Base-by-base conservation (phyloP, 2,113 vertebrate species). In the Hippocampus guttulatus region DNA sequence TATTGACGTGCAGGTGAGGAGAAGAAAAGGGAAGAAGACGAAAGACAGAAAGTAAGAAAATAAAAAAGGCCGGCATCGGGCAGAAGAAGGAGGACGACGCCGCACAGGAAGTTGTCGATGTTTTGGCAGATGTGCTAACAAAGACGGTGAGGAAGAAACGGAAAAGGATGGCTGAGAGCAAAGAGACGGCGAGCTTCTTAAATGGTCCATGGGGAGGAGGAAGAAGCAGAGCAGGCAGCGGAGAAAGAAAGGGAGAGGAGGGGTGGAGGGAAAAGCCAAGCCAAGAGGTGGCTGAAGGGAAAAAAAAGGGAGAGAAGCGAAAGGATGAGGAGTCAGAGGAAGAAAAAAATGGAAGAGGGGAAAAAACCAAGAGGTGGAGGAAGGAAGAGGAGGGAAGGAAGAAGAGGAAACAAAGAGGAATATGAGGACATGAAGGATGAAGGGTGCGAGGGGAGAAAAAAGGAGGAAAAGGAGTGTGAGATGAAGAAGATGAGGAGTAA, bases 181-280 rank as follows among this genome's bases (percentile, higher is more conserved):
- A 45, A 51, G 25, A 15, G 12, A 30, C 8, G 33, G 67, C 68
- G 81, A 77, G 75, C 57, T 79, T 87, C 87, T 87, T 87, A 89
- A 87, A 89, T 84, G 85, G 87, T 89, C 87, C 83, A 1, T 82
- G 78, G 85, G 88, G 88, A 87, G 68, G 80, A 52, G 65, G 18
- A 51, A 1, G 2, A 27, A 6, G 68, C 40, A 23, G n/a, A 68
- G 52, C 62, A 14, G 30, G 41, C 38, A 21, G 60, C 20, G 30
- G 58, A 18, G 20, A 51, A 51, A 2, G 16, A 20, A 2, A 49
- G 4, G 15, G 5, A 47, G 12, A 47, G 12, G 47, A 20, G 1
- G 47, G 16, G 49, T 18, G 2, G 49, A 4, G 43, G 20, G 16
- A 45, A 45, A 45, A 45, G 43, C 5, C 33, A 6, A 38, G 33